These are phyloP conservation scores for Gryon sp. DNA, from an alignment of 1,140 invertebrate genomes.

Conservation along the genomic window DNA sequence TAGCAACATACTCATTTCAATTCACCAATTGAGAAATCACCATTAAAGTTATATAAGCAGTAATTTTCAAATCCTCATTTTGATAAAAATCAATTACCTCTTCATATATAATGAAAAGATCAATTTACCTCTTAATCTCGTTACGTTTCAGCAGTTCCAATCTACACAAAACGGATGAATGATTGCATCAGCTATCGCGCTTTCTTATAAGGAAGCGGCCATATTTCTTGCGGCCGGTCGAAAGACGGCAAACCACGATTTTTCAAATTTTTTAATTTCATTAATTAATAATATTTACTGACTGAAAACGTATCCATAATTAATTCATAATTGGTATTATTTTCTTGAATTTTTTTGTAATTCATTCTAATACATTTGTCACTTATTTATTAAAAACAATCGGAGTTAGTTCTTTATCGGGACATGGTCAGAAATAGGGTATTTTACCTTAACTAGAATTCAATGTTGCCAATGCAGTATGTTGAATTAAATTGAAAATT, in stretches of 20 bases:
- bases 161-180: neutral
- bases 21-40: too few species aligned
- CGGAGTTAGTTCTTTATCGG: neutral
- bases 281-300: neutral
- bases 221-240: neutral
- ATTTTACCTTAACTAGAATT: conserved; percentile 1
- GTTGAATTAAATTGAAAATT: too few species aligned
- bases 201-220: neutral
- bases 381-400: neutral
- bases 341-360: neutral
- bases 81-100: neutral
- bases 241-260: neutral
- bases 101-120: too few species aligned
- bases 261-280: neutral
- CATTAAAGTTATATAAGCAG: too few species aligned
- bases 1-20: too few species aligned
- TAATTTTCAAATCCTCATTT: neutral
- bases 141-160: neutral
- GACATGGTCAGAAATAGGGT: neutral
- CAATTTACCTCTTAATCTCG: neutral
- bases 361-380: neutral
- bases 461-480: too few species aligned
- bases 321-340: neutral
- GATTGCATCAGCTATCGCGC: neutral
- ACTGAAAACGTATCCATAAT: neutral